phyloP scores from a whole-genome alignment of 2,113 vertebrate genomes.

The Cricetomys ansorgei region DNA sequence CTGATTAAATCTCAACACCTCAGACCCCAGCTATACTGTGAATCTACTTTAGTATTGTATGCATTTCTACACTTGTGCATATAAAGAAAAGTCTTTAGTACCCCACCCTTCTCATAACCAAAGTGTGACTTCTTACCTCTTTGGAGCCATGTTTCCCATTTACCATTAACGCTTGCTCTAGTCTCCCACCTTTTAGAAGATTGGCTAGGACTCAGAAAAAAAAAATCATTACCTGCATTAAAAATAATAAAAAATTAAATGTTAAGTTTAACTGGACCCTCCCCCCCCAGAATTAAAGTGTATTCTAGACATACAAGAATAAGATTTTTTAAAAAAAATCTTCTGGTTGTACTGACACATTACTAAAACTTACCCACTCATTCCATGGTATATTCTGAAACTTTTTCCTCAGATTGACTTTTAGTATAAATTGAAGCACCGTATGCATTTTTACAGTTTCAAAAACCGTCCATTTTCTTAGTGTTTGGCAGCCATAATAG shows the following conservation, averaged over 20 bases:
- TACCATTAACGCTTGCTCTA: not conserved
- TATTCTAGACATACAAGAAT: not conserved
- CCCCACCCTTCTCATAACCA: too few species aligned
- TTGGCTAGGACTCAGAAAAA: slow-evolving; percentile 42
- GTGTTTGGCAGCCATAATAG: not conserved
- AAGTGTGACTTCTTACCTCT: not conserved
- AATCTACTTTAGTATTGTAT: not conserved
- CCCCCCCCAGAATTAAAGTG: slow-evolving; percentile 10
- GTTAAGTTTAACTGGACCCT: not conserved
- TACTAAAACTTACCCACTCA: not conserved
- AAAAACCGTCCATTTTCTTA: not conserved
- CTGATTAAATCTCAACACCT: not conserved
- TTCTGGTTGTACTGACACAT: not conserved
- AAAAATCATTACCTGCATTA: not conserved
- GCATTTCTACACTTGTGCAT: not conserved
- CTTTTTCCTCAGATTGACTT: not conserved
- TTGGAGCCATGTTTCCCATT: not conserved
- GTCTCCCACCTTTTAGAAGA: not conserved
- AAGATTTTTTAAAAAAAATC: slow-evolving; percentile 17
- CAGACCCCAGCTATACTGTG: not conserved
- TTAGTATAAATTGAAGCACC: slow-evolving; percentile 16
- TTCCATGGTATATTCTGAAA: not conserved
- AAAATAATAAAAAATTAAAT: not conserved
- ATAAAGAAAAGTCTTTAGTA: not conserved
- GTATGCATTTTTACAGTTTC: not conserved